Base-by-base conservation (phyloP, 2,113 vertebrate genomes). In the Terrapene triunguis region DNA sequence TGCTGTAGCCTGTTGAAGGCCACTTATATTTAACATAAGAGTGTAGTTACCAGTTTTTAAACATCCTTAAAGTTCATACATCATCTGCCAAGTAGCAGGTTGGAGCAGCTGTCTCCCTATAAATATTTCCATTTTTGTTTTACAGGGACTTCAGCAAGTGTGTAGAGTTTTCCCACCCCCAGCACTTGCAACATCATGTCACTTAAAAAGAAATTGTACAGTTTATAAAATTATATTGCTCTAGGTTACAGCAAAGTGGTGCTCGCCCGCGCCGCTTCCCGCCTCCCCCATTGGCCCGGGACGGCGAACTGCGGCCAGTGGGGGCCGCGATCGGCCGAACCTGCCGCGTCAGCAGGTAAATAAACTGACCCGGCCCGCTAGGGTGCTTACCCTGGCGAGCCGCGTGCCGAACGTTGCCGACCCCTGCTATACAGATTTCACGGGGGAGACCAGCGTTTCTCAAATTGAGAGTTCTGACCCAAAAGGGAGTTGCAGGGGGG, bases 51-150 rank as follows among this genome's bases (percentile, higher is more conserved):
- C 82, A 55, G 48, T 85, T 50, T 89, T 50, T 78, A 83, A 83
- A 86, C 25, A 85, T 3, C 16, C 6, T 50, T 87, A 47, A 88
- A 84, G 11, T 54, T 54, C 78, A 2, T 38, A 24, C 0, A 0
- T 81, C 13, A 5, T 84, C 79, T 94, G 91, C 59, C 81, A 94
- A 69, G 53, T 80, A 89, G 55, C 29, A 53, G 62, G 51, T n/a
- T 62, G 14, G 72, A 88, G 54, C n/a, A 89, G 47, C 83, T 85
- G 81, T 80, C 47, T 82, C 80, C 74, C 57, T 27, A 53, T 83
- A 83, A 93, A 76, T 91, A 95, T 87, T 94, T 94, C 16, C 21
- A 32, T 65, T 94, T 95, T 80, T 57, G 19, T 76, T 89, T 82
- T 57, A 74, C 42, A 27, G 13, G 62, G 55, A 80, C 44, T 65